Percentiles rank a stretch among this genome's conserved stretches.
phyloP scores from a whole-genome alignment of 1,140 invertebrate species.

The Cotesia vestalis region DNA sequence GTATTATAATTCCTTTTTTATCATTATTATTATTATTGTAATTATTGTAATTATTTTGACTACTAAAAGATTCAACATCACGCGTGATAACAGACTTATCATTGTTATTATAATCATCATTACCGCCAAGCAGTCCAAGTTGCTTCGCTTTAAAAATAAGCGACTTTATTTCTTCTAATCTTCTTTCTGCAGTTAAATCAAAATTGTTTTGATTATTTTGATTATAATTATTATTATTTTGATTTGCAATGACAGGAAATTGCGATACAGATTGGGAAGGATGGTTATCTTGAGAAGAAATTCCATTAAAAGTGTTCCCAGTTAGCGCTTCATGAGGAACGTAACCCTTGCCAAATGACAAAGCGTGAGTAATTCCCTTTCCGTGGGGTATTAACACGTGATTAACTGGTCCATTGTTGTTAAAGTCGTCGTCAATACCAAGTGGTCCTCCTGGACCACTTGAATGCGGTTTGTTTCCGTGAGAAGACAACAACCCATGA shows the following conservation, averaged over 20 bases:
- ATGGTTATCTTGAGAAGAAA: conserved; percentile 6
- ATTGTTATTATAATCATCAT: neutral
- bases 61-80: neutral
- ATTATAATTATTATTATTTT: neutral
- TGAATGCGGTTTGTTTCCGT: too few species aligned
- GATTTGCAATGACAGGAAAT: neutral
- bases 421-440: conserved; percentile 52
- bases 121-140: too few species aligned
- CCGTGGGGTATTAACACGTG: conserved; percentile 52
- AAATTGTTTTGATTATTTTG: conserved; percentile 9
- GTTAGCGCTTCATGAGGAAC: conserved; percentile 52
- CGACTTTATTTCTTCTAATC: neutral
- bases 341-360: conserved; percentile 55
- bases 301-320: conserved; percentile 37
- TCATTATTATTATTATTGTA: neutral
- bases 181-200: neutral
- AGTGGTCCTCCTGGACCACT: too few species aligned
- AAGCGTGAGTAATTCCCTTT: conserved; percentile 49
- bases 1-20: conserved; percentile 12
- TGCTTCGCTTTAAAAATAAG: neutral
- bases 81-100: neutral
- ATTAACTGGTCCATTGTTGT: conserved; percentile 51
- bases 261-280: conserved; percentile 15
- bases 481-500: conserved; percentile 32
- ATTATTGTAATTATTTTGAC: too few species aligned